Evolutionary conservation across 2,888 invertebrate species (phyloP).

Genomic region (Parapristionchus giblindavisi): DNA sequence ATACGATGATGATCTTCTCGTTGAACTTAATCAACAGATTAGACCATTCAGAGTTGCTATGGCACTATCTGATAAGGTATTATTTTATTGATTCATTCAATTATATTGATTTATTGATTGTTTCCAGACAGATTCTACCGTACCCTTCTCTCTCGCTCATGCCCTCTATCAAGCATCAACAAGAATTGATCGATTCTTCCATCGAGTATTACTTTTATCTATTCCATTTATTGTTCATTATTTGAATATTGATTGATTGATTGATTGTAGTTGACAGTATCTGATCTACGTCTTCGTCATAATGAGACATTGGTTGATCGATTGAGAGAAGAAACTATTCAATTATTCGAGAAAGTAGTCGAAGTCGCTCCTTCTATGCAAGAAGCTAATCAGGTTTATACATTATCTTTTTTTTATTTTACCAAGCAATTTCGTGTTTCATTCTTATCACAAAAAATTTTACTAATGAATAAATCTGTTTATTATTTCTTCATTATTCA

Average conservation of each 20-base stretch:
- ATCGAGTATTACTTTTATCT: slow-evolving; percentile 21
- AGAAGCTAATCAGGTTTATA: not conserved
- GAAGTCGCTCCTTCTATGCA: slow-evolving; percentile 14
- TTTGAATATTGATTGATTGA: not conserved
- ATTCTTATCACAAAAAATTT: too few species aligned
- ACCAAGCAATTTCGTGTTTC: too few species aligned
- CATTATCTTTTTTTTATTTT: not conserved
- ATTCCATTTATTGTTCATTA: not conserved
- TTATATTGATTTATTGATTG: not conserved
- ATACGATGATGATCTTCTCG: slow-evolving; percentile 31
- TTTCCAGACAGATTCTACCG: slow-evolving; percentile 19
- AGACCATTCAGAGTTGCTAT: slow-evolving; percentile 27
- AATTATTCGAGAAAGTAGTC: slow-evolving; percentile 29
- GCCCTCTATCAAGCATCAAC: slow-evolving; percentile 51
- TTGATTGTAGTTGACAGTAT: not conserved
- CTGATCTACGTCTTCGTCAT: slow-evolving; percentile 12
- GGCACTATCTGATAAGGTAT: not conserved
- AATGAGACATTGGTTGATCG: not conserved
- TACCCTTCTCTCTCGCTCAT: slow-evolving; percentile 47
- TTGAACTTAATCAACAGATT: slow-evolving; percentile 9
- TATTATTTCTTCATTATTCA: not conserved
- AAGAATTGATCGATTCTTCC: slow-evolving; percentile 43
- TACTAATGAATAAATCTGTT: too few species aligned
- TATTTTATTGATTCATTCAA: not conserved
- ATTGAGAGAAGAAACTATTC: not conserved